Percentiles rank a stretch among this genome's conserved stretches.
These are phyloP conservation scores for Spicauda simplicius DNA, from an alignment of 2,888 invertebrate genomes.

Conservation along the genomic window DNA sequence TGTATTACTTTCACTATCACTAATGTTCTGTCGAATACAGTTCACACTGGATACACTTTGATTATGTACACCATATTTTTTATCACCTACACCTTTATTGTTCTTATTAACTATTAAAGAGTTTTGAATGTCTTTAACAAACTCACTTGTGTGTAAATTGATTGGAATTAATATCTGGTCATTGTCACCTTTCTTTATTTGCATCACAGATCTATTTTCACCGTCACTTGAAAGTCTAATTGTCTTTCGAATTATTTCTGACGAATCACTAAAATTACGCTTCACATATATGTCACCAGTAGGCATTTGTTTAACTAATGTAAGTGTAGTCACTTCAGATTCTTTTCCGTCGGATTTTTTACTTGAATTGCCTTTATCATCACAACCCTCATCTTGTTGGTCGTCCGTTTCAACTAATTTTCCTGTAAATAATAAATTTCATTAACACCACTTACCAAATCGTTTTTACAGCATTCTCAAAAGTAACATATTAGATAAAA, in stretches of 20 bases:
- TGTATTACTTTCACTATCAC: constrained; percentile 75
- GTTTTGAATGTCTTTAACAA: constrained; percentile 82
- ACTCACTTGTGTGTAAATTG: constrained; percentile 73
- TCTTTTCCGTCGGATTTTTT: constrained; percentile 64
- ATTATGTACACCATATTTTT: constrained; percentile 81
- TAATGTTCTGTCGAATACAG: constrained; percentile 73
- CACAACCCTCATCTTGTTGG: constrained; percentile 84
- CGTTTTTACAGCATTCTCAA: neutral
- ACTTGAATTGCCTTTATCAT: constrained; percentile 68
- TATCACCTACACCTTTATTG: constrained; percentile 78
- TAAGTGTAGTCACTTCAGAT: constrained; percentile 67
- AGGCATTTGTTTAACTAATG: constrained; percentile 75
- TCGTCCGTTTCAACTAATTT: constrained; percentile 86
- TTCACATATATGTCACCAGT: constrained; percentile 76
- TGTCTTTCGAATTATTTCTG: constrained; percentile 74
- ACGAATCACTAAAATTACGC: constrained; percentile 67
- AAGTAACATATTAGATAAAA: neutral
- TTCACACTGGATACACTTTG: constrained; percentile 77
- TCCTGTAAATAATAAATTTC: constrained; percentile 61
- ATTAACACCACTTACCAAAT: neutral
- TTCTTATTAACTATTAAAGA: constrained; percentile 79
- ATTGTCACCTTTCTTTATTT: constrained; percentile 76
- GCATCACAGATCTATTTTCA: constrained; percentile 75
- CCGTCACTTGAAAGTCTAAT: constrained; percentile 76
- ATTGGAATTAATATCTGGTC: constrained; percentile 78